Evolutionary conservation across 2,888 invertebrate genomes (phyloP), one percentile per base, ranked within the genome.

Genomic region (Sinelater perroti): DNA sequence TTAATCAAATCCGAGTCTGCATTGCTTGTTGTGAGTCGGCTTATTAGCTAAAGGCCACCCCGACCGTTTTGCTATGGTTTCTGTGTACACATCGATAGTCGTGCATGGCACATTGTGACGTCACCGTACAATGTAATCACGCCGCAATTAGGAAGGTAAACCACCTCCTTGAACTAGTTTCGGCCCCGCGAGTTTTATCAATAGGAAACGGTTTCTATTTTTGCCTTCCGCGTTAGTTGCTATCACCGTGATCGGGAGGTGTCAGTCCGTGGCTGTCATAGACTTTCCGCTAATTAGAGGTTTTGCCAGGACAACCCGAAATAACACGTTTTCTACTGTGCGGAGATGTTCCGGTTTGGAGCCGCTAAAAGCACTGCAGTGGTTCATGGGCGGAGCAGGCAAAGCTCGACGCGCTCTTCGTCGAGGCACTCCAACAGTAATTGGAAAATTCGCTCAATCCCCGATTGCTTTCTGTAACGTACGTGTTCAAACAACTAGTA

Each of bases 121-220:
- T 64, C 63, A 67, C 50, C 53, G 59, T 58, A 60, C 56, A 52
- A 64, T 56, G 67, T 66, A 67, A 66, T 68, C 66, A 67, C 65
- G 60, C 59, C 63, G 61, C 65, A 70, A 70, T 70, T 68, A 68
- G 64, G 52, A 56, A 63, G 65, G 61, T 66, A 64, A 66, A 66
- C 62, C 62, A 65, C 65, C 63, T 63, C 61, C 66, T 65, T 65
- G 67, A 65, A 65, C 66, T 63, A 65, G 62, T 60, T 63, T 63
- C 58, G 61, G 68, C 68, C 69, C 69, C 70, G 65, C 60, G 58
- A 66, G 71, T 70, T 71, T 70, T 71, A 64, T 71, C 71, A 69
- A 71, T 71, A 67, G 53, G 33, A 53, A 30, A 50, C 36, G 38
- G 56, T 61, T 63, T 58, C 58, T 57, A 64, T 67, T 67, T 67